A percentile compares a stretch with the other conserved stretches of the same genome.
Evolutionary conservation across 2,888 invertebrate species (phyloP).

Genomic region (Drosophila cyrtoloma): DNA sequence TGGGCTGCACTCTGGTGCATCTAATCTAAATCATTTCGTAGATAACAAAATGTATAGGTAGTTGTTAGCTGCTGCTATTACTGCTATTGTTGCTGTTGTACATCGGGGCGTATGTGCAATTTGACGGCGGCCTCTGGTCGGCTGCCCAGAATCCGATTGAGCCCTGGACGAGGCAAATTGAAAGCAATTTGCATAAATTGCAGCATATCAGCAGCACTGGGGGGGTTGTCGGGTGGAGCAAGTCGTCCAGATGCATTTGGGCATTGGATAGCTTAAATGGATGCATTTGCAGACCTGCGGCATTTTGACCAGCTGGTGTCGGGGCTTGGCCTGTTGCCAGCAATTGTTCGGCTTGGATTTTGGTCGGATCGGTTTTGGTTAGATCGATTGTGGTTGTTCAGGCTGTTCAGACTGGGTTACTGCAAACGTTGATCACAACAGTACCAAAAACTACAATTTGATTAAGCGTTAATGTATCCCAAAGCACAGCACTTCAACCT

Average conservation of each 20-base stretch:
- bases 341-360: constrained; percentile 19
- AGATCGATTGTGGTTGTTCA: constrained; percentile 5
- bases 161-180: constrained; percentile 66
- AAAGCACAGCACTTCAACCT: not conserved
- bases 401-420: not conserved
- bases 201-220: constrained; percentile 38
- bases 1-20: not conserved
- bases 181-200: constrained; percentile 79
- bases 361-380: constrained; percentile 27
- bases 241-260: constrained; percentile 26
- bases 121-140: constrained; percentile 23
- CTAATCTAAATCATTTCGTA: constrained; percentile 35
- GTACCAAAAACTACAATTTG: constrained; percentile 12
- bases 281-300: constrained; percentile 19
- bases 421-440: not conserved
- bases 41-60: constrained; percentile 30
- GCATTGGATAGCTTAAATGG: constrained; percentile 13
- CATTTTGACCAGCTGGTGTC: constrained; percentile 6
- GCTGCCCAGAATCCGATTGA: constrained; percentile 4
- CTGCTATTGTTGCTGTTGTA: not conserved
- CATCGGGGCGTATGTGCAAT: constrained; percentile 43
- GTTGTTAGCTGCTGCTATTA: constrained; percentile 3
- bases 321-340: constrained; percentile 25
- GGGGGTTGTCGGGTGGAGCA: constrained; percentile 1
- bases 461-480: not conserved